These are phyloP conservation scores for Sarcoramphus papa DNA, from an alignment of 2,797 vertebrate genomes.

Conservation along the genomic window DNA sequence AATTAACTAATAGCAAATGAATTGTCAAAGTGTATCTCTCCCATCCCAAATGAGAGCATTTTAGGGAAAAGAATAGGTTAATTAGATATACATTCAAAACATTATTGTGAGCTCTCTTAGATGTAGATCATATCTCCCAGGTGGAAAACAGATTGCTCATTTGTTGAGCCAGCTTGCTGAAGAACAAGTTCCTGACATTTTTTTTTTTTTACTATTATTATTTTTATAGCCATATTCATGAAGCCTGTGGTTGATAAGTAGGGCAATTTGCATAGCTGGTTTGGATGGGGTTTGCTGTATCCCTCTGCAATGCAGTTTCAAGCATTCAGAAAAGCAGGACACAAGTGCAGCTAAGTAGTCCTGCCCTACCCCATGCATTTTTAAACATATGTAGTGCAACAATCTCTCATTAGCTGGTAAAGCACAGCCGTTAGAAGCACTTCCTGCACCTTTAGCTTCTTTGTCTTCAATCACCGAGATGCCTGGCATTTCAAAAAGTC, in stretches of 20 bases:
- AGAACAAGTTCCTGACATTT: not conserved
- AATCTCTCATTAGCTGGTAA: not conserved
- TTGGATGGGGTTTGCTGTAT: not conserved
- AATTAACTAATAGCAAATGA: not conserved
- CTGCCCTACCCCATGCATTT: not conserved
- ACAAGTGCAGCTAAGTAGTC: not conserved
- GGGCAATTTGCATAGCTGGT: not conserved
- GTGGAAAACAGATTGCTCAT: not conserved
- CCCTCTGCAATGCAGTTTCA: not conserved
- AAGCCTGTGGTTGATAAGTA: not conserved
- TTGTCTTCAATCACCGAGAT: not conserved
- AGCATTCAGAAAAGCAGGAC: not conserved
- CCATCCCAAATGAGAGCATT: not conserved
- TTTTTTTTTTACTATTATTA: not conserved
- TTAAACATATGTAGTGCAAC: not conserved
- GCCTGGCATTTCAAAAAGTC: slow-evolving; percentile 23
- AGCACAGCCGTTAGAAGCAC: not conserved
- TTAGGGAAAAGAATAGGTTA: not conserved
- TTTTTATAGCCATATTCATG: not conserved
- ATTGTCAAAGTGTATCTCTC: not conserved
- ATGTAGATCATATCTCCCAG: not conserved
- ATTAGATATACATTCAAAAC: not conserved
- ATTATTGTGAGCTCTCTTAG: not conserved
- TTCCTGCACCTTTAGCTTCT: not conserved
- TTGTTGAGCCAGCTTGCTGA: not conserved